Conservation (phyloP, 2,797 vertebrate genomes). For the Pipistrellus nathusii region DNA sequence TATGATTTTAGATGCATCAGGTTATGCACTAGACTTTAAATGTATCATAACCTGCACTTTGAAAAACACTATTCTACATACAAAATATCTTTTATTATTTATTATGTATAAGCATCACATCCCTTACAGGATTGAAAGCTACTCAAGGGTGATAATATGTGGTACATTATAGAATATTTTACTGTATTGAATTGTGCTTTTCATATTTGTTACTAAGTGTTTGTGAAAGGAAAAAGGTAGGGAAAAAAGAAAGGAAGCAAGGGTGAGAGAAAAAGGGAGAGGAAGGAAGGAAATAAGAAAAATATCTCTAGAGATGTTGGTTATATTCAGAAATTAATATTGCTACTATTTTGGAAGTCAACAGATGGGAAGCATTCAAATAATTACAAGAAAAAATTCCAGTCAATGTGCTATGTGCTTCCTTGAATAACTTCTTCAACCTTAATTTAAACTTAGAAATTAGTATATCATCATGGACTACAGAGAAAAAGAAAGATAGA, state of each 20-base stretch:
- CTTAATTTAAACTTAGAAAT: conserved; percentile 30
- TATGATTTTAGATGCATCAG: not conserved
- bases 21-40: not conserved
- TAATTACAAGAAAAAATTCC: not conserved
- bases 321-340: not conserved
- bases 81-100: not conserved
- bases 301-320: not conserved
- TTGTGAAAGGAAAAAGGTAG: not conserved
- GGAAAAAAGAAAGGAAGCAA: not conserved
- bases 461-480: not conserved
- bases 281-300: not conserved
- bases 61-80: not conserved
- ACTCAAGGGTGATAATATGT: not conserved
- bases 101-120: not conserved
- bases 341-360: not conserved
- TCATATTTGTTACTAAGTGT: not conserved
- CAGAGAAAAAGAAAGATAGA: not conserved
- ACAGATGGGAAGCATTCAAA: not conserved
- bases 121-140: not conserved
- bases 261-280: not conserved
- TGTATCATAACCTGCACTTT: not conserved
- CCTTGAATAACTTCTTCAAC: conserved; percentile 12
- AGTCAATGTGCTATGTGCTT: not conserved
- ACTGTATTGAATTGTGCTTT: not conserved
- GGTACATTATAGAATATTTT: not conserved